phyloP scores from a whole-genome alignment of 2,113 vertebrate species.

The Oryzias celebensis region DNA sequence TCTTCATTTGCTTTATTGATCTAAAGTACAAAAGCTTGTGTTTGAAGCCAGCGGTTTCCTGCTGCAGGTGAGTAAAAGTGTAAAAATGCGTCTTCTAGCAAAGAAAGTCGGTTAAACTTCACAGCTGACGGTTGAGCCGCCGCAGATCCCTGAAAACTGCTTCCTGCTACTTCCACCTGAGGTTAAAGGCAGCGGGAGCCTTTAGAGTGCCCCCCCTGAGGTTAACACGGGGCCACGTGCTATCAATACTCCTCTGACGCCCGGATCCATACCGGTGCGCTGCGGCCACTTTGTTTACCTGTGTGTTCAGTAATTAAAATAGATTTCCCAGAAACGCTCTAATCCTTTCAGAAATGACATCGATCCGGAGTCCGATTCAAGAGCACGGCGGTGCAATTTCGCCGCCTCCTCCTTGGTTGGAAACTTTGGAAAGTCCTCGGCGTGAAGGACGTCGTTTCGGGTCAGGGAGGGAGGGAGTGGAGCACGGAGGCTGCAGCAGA shows the following conservation, averaged over 20 bases:
- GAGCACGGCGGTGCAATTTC: conserved; percentile 37
- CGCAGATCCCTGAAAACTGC: neutral
- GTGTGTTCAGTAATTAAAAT: conserved; percentile 76
- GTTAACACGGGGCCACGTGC: conserved; percentile 63
- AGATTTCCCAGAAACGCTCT: conserved; percentile 68
- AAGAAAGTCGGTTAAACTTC: no score
- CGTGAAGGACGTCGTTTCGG: conserved; percentile 63
- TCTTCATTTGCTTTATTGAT: no score
- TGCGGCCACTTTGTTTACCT: conserved; percentile 69
- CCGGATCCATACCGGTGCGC: conserved; percentile 59
- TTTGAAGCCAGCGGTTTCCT: no score
- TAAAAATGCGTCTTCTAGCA: no score
- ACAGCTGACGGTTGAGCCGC: no score
- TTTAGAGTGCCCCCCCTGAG: conserved; percentile 23
- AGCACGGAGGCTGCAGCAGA: neutral
- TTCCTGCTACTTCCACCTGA: conserved; percentile 22
- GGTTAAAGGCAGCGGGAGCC: conserved; percentile 42
- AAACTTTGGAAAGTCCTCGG: conserved; percentile 72
- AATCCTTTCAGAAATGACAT: conserved; percentile 75
- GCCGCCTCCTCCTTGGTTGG: conserved; percentile 23
- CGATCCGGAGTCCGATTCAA: conserved; percentile 48
- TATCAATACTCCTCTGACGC: conserved; percentile 60
- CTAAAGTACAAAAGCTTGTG: no score
- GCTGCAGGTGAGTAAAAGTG: no score
- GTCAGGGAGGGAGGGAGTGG: neutral